phyloP scores from a whole-genome alignment of 2,888 invertebrate genomes.

The Tiliacea citrago region DNA sequence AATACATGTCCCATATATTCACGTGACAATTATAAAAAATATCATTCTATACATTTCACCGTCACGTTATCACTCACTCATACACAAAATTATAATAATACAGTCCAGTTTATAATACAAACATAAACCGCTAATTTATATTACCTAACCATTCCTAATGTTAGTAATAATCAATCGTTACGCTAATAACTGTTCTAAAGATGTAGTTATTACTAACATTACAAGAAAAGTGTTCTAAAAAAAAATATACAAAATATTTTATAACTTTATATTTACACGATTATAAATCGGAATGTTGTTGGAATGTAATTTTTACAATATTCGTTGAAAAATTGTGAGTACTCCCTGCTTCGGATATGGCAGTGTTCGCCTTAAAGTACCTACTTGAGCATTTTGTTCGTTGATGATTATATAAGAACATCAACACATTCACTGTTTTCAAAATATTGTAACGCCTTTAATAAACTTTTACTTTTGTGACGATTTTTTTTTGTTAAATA shows the following conservation, averaged over 20 bases:
- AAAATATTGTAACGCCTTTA: slow-evolving; percentile 63
- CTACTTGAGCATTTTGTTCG: slow-evolving; percentile 89
- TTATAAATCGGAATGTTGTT: slow-evolving; percentile 75
- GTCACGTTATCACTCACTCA: slow-evolving; percentile 70
- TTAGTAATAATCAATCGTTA: slow-evolving; percentile 71
- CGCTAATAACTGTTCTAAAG: slow-evolving; percentile 39
- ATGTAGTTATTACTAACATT: slow-evolving; percentile 77
- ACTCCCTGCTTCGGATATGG: slow-evolving; percentile 82
- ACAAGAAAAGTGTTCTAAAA: slow-evolving; percentile 69
- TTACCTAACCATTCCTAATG: slow-evolving; percentile 70
- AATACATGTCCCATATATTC: slow-evolving; percentile 73
- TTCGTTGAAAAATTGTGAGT: slow-evolving; percentile 69
- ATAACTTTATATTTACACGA: slow-evolving; percentile 82
- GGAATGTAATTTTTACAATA: slow-evolving; percentile 72
- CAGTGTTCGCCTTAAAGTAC: slow-evolving; percentile 87
- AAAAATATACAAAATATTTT: slow-evolving; percentile 82
- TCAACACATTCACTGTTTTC: slow-evolving; percentile 90
- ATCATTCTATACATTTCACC: slow-evolving; percentile 76
- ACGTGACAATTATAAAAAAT: slow-evolving; percentile 68
- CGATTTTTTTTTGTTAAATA: slow-evolving; percentile 70
- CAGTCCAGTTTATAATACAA: slow-evolving; percentile 87
- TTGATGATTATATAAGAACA: slow-evolving; percentile 82
- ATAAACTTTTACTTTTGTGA: slow-evolving; percentile 72
- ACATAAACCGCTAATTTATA: slow-evolving; percentile 81
- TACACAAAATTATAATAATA: slow-evolving; percentile 75